Conservation (phyloP, 2,888 invertebrate genomes). For the Ashinkailepas kermadecensis region DNA sequence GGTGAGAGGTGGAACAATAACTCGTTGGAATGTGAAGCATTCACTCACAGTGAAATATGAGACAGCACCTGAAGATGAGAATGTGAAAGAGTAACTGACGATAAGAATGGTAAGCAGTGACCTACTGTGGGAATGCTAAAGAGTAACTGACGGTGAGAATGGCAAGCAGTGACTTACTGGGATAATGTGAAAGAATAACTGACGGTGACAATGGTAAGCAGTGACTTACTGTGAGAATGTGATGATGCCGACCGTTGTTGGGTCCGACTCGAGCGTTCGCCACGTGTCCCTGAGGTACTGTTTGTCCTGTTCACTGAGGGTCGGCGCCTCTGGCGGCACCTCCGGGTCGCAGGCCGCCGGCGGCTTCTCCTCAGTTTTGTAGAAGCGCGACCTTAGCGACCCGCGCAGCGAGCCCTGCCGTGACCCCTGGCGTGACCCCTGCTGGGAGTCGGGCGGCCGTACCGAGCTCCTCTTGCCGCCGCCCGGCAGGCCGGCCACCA, state of each 20-base stretch:
- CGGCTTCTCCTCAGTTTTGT: neutral
- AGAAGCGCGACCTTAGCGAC: neutral
- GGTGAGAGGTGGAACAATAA: too few species aligned
- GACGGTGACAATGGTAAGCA: too few species aligned
- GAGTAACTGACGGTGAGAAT: too few species aligned
- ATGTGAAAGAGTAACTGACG: too few species aligned
- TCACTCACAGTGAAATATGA: too few species aligned
- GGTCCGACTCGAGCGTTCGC: neutral
- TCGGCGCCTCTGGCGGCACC: neutral
- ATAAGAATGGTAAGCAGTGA: too few species aligned
- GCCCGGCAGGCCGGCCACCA: neutral
- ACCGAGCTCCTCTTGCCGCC: neutral
- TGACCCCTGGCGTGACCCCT: neutral
- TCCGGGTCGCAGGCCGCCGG: neutral
- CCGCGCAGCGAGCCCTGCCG: too few species aligned
- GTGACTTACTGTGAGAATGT: neutral
- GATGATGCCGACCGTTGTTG: neutral
- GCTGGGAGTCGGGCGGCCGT: neutral
- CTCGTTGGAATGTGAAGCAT: too few species aligned
- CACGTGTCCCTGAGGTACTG: neutral
- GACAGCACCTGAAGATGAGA: too few species aligned
- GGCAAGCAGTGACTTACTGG: too few species aligned
- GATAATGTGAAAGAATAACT: too few species aligned
- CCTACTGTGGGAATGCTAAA: too few species aligned
- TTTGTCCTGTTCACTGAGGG: neutral